Conservation (phyloP, 2,113 vertebrate species). For the Alosa alosa region DNA sequence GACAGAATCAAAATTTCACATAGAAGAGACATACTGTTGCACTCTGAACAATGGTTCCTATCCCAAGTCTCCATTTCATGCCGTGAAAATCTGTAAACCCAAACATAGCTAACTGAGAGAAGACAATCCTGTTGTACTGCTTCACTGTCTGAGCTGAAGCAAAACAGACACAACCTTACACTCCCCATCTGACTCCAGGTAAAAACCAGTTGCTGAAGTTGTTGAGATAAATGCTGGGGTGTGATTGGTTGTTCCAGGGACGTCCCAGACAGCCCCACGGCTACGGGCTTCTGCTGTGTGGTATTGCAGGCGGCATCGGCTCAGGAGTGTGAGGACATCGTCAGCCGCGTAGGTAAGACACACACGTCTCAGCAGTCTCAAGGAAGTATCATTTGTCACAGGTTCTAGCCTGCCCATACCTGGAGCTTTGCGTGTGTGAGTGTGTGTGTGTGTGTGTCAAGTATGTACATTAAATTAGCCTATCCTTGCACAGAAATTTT, state of each 20-base stretch:
- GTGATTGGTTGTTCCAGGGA: constrained; percentile 68
- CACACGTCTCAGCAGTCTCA: neutral
- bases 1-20: too few species aligned
- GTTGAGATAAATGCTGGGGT: constrained; percentile 20
- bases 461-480: too few species aligned
- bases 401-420: too few species aligned
- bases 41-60: too few species aligned
- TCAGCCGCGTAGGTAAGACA: constrained; percentile 76
- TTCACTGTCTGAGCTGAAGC: neutral
- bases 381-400: too few species aligned
- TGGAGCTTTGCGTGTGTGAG: too few species aligned
- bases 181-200: too few species aligned
- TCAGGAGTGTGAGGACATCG: constrained; percentile 74
- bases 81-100: too few species aligned
- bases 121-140: neutral
- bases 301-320: constrained; percentile 66
- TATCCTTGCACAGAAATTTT: too few species aligned
- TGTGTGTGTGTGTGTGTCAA: too few species aligned
- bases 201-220: neutral
- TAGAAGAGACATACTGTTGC: too few species aligned
- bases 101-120: neutral
- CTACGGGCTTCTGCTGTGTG: constrained; percentile 70
- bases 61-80: too few species aligned
- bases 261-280: constrained; percentile 63
- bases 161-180: neutral